Evolutionary conservation across 2,888 invertebrate genomes (phyloP), one percentile per base, ranked within the genome.

Genomic region (Drosophila percnosoma): DNA sequence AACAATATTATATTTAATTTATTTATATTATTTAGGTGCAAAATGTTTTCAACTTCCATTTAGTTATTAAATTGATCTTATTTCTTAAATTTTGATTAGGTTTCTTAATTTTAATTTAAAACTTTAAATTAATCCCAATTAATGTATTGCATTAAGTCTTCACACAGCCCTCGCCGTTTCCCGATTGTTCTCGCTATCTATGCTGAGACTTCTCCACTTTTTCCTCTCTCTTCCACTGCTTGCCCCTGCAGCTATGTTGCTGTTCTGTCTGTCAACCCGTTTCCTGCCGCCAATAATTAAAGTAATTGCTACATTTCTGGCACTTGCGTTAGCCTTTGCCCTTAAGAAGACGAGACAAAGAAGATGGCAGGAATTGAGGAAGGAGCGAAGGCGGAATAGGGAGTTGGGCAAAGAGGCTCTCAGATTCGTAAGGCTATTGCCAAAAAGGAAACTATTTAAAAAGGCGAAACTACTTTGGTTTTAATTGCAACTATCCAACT

Each of bases 231-330:
- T 7, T 0, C n/a, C 40, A 24, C 11, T 34, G 34, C 11, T 8
- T 31, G 24, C n/a, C 27, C 40, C 59, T 73, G 59, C 34, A 48
- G 54, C 57, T 42, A 59, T 60, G 49, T 52, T 75, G 38, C 64
- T 70, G 74, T 59, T 73, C 75, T 73, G 83, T 84, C 85, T 87
- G 89, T 83, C 89, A 89, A 83, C 82, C 83, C 86, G 74, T 86
- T 85, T 85, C 85, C 87, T 89, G 87, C 87, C 89, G 89, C 89
- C 89, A 89, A 87, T 87, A 87, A 87, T 87, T 87, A 87, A 89
- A 89, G 87, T 87, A 87, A 87, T 87, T 87, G 87, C 89, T 75
- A 89, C 87, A 87, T 87, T 85, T 88, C 89, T 87, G 82, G 79
- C 84, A 87, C 89, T 87, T 89, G 83, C 73, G 68, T 82, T 82